These are phyloP conservation scores for Pseudolaguvia tuberculata DNA, from an alignment of 2,113 vertebrate species.

Conservation along the genomic window DNA sequence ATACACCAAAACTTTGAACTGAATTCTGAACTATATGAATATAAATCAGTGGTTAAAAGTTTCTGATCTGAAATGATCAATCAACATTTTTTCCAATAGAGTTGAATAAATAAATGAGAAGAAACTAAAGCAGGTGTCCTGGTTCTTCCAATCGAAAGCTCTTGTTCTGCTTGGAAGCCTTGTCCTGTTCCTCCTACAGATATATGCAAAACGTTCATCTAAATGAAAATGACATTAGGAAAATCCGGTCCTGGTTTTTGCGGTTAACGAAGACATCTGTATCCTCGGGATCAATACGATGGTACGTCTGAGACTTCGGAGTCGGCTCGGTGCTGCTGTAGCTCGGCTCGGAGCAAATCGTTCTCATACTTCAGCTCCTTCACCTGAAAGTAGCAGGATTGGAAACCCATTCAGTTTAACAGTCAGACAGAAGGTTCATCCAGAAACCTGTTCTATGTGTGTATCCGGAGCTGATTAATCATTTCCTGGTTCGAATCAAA, in stretches of 20 bases:
- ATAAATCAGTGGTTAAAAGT: neutral
- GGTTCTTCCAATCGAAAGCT: neutral
- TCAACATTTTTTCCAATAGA: conserved; percentile 37
- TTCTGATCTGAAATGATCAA: neutral
- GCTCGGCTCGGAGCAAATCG: conserved; percentile 74
- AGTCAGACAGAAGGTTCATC: neutral
- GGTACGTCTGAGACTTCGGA: conserved; percentile 67
- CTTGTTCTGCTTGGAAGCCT: neutral
- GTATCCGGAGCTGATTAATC: too few species aligned
- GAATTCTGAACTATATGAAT: too few species aligned
- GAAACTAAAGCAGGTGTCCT: neutral
- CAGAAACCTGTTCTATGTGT: neutral
- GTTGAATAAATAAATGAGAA: conserved; percentile 55
- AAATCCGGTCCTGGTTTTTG: neutral
- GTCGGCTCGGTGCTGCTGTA: conserved; percentile 81
- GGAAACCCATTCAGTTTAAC: neutral
- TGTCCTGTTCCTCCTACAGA: neutral
- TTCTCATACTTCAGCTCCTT: conserved; percentile 87
- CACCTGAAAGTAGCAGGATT: conserved; percentile 62
- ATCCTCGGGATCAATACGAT: conserved; percentile 63
- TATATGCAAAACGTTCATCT: neutral
- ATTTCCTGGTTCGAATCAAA: too few species aligned
- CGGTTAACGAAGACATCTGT: neutral
- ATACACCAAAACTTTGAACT: neutral
- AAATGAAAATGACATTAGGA: neutral